Conservation (phyloP, 2,797 vertebrate species). For the Tragopan temminckii region DNA sequence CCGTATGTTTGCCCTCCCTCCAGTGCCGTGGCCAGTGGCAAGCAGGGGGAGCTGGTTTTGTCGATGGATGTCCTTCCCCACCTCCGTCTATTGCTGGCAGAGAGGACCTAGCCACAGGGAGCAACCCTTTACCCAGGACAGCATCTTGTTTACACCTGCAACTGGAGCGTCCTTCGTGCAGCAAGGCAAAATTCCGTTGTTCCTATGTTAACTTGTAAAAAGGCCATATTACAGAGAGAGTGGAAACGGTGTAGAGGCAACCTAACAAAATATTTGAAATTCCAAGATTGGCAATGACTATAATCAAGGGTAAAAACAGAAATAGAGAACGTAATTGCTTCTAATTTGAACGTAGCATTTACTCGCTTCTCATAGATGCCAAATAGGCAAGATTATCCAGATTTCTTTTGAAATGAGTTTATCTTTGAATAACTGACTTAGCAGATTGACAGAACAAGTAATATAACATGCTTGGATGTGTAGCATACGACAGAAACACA, state of each 20-base stretch:
- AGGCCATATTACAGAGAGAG: background rate
- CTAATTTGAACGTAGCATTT: background rate
- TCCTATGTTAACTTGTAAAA: background rate
- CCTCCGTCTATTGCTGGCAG: background rate
- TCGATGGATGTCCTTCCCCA: background rate
- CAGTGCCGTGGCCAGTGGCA: accelerated
- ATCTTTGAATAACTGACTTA: background rate
- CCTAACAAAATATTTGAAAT: conserved; percentile 32
- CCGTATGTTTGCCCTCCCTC: background rate
- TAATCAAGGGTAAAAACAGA: conserved; percentile 23
- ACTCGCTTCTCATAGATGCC: background rate
- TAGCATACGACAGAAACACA: background rate
- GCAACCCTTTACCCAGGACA: background rate
- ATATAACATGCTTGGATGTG: background rate
- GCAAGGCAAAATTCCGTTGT: background rate
- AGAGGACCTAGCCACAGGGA: background rate
- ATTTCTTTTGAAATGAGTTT: background rate
- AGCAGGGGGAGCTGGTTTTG: background rate
- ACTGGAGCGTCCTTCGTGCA: background rate
- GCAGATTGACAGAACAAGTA: background rate
- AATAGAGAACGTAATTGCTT: background rate
- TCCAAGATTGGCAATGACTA: background rate
- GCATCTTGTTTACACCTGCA: background rate
- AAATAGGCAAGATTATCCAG: conserved; percentile 1
- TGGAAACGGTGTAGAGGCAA: background rate